These are phyloP conservation scores for Hybognathus amarus DNA, from an alignment of 2,797 vertebrate genomes.

Conservation along the genomic window DNA sequence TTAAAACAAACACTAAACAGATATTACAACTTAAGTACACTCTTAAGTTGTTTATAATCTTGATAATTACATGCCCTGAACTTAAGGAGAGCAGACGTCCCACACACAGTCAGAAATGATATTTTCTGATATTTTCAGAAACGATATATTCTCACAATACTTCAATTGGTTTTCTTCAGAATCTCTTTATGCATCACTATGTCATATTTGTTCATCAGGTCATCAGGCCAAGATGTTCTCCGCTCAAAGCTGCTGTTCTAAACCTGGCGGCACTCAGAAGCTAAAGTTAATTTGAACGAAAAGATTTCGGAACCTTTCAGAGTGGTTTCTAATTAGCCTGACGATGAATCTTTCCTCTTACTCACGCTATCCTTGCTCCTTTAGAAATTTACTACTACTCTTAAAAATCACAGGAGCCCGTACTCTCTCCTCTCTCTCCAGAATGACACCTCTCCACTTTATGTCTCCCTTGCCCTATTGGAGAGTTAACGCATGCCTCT, in stretches of 20 bases:
- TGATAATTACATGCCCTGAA: constrained; percentile 48
- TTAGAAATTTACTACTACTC: constrained; percentile 16
- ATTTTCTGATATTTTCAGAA: too few species aligned
- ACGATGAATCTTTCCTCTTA: not conserved
- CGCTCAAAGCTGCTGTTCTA: not conserved
- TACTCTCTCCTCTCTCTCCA: constrained; percentile 2
- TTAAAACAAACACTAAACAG: constrained; percentile 18
- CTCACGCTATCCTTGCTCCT: constrained; percentile 3
- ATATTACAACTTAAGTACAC: not conserved
- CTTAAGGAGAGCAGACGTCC: constrained; percentile 10
- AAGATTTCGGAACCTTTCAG: constrained; percentile 18
- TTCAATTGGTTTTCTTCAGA: not conserved
- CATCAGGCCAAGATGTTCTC: constrained; percentile 19
- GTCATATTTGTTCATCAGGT: constrained; percentile 17
- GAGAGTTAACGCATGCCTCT: constrained; percentile 60
- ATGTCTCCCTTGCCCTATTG: constrained; percentile 21
- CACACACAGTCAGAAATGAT: constrained; percentile 28
- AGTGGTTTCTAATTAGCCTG: constrained; percentile 19
- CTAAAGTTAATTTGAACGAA: constrained; percentile 30
- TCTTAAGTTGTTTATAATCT: constrained; percentile 53
- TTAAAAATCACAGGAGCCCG: constrained; percentile 22
- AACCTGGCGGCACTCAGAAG: constrained; percentile 2
- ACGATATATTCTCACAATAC: constrained; percentile 3
- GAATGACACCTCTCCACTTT: constrained; percentile 32
- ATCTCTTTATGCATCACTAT: not conserved